Evolutionary conservation across 2,888 invertebrate species (phyloP).

Genomic region (Acanthosepion pharaonis): DNA sequence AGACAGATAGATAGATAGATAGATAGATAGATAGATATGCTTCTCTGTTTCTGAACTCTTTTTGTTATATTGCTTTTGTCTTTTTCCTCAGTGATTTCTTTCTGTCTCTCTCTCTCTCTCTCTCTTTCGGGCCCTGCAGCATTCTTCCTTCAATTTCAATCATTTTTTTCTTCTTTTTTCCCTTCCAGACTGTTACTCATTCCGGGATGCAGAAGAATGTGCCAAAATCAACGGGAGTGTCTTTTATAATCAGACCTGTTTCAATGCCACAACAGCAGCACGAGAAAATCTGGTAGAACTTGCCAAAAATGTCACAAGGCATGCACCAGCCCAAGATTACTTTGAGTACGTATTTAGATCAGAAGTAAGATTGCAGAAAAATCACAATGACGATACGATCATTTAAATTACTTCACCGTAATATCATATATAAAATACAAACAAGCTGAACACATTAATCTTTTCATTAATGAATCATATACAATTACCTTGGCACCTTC

Average conservation of each 20-base stretch:
- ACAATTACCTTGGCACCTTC: too few relatives aligned
- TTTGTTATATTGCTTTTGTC: too few relatives aligned
- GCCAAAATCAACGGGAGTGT: slow-evolving; percentile 66
- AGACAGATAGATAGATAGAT: too few relatives aligned
- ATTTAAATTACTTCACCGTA: too few relatives aligned
- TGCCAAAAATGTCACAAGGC: slow-evolving; percentile 61
- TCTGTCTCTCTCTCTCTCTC: neutral
- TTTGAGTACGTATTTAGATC: slow-evolving; percentile 78
- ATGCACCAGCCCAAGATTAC: slow-evolving; percentile 79
- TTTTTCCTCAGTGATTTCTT: too few relatives aligned
- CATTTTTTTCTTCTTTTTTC: neutral
- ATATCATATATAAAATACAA: too few relatives aligned
- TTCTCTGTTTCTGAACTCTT: too few relatives aligned
- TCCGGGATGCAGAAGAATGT: slow-evolving; percentile 70
- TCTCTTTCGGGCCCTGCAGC: neutral
- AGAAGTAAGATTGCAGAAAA: too few relatives aligned
- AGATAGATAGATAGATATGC: too few relatives aligned
- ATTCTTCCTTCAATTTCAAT: neutral
- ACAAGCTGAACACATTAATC: too few relatives aligned
- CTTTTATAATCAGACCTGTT: slow-evolving; percentile 70
- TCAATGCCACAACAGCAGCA: slow-evolving; percentile 62
- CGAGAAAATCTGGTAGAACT: slow-evolving; percentile 59
- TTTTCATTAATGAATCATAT: too few relatives aligned
- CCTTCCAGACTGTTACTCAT: slow-evolving; percentile 71
- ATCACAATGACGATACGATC: too few relatives aligned